These are phyloP conservation scores for Carcina quercana DNA, from an alignment of 2,888 invertebrate genomes.

Conservation along the genomic window DNA sequence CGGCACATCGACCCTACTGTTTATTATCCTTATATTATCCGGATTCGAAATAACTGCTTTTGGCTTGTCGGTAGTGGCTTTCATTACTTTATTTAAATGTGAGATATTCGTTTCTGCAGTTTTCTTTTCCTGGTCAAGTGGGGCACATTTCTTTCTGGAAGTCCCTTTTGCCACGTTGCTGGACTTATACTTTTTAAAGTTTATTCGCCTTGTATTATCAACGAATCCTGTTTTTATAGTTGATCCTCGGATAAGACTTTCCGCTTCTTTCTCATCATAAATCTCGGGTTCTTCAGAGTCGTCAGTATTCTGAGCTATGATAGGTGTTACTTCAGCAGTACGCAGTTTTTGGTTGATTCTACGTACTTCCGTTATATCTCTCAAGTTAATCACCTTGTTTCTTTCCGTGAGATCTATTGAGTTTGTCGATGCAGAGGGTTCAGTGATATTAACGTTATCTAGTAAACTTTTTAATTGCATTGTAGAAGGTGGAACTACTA, in stretches of 20 bases:
- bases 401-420: slow-evolving; percentile 24
- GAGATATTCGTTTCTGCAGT: too few species aligned
- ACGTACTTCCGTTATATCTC: slow-evolving; percentile 44
- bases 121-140: too few species aligned
- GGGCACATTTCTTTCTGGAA: too few species aligned
- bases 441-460: slow-evolving; percentile 20
- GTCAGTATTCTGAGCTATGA: slow-evolving; percentile 12
- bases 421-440: neutral
- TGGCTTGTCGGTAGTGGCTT: too few species aligned
- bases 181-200: too few species aligned
- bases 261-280: neutral
- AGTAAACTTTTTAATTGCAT: slow-evolving; percentile 40
- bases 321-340: slow-evolving; percentile 50
- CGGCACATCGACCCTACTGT: too few species aligned
- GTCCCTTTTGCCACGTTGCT: too few species aligned
- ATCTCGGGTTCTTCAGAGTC: neutral
- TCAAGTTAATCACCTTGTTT: slow-evolving; percentile 42
- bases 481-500: slow-evolving; percentile 34
- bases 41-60: too few species aligned
- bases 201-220: too few species aligned
- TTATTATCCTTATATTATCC: too few species aligned
- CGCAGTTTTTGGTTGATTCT: slow-evolving; percentile 46
- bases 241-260: neutral
- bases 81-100: too few species aligned
- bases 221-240: too few species aligned